Conservation (phyloP, 2,797 vertebrate species). For the Potorous gilbertii region DNA sequence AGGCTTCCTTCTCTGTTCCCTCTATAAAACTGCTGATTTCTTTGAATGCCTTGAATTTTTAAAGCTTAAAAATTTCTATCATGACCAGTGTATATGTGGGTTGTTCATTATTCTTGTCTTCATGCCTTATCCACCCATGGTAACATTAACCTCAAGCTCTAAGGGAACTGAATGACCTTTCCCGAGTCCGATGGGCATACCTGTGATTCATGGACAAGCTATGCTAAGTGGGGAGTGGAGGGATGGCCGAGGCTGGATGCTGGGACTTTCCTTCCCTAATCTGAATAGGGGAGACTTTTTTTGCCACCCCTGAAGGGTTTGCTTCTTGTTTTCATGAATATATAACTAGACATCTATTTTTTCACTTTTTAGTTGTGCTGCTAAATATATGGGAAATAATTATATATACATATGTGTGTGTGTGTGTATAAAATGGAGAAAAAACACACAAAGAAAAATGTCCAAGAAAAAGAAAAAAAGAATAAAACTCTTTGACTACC, state of each 20-base stretch:
- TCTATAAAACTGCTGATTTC: neutral
- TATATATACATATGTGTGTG: too few relatives aligned
- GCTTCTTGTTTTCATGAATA: constrained; percentile 70
- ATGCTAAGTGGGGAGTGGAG: constrained; percentile 24
- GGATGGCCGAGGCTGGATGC: constrained; percentile 31
- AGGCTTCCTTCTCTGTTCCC: neutral
- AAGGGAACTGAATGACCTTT: constrained; percentile 4
- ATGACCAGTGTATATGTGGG: neutral
- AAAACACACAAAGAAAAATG: constrained; percentile 76
- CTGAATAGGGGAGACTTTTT: constrained; percentile 60
- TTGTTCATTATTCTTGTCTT: neutral
- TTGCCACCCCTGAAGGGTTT: constrained; percentile 47
- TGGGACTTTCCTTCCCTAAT: constrained; percentile 64
- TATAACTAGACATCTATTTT: constrained; percentile 79
- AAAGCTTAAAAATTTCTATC: neutral
- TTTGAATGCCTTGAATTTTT: neutral
- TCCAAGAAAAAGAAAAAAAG: constrained; percentile 68
- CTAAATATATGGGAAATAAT: constrained; percentile 70
- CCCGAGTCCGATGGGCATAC: constrained; percentile 37
- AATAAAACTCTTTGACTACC: constrained; percentile 6
- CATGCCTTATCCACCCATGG: neutral
- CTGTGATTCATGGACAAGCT: constrained; percentile 4
- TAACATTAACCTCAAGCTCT: neutral
- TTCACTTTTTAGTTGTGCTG: constrained; percentile 77
- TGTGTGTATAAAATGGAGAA: constrained; percentile 47